These are phyloP conservation scores for Picus viridis DNA, from an alignment of 2,797 vertebrate species.

Conservation along the genomic window DNA sequence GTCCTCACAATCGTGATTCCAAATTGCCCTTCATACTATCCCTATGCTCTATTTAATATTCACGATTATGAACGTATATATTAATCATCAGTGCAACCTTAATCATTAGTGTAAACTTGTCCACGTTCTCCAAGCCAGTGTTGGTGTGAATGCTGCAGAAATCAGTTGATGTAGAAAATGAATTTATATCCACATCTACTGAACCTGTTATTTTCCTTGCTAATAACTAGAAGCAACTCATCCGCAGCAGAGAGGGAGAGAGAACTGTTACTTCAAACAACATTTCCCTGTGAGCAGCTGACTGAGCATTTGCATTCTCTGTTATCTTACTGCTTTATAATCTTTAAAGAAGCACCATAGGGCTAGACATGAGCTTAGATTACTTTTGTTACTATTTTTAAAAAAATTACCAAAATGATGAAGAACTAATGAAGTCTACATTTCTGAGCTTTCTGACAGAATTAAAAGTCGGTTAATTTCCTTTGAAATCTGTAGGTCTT, in stretches of 20 bases:
- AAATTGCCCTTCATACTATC: background rate
- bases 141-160: conserved; percentile 1
- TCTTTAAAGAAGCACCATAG: background rate
- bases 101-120: background rate
- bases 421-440: background rate
- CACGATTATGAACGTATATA: background rate
- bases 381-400: background rate
- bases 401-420: background rate
- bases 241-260: background rate
- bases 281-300: background rate
- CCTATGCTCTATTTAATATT: background rate
- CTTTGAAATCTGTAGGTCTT: background rate
- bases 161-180: background rate
- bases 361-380: background rate
- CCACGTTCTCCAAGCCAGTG: background rate
- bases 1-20: background rate
- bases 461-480: background rate
- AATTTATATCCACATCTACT: background rate
- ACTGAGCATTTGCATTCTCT: background rate
- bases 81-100: background rate
- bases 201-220: background rate
- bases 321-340: conserved; percentile 21
- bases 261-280: background rate
- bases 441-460: background rate
- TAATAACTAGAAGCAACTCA: conserved; percentile 23